These are phyloP conservation scores for Capreolus pygargus DNA, from an alignment of 2,113 vertebrate genomes.

Conservation along the genomic window DNA sequence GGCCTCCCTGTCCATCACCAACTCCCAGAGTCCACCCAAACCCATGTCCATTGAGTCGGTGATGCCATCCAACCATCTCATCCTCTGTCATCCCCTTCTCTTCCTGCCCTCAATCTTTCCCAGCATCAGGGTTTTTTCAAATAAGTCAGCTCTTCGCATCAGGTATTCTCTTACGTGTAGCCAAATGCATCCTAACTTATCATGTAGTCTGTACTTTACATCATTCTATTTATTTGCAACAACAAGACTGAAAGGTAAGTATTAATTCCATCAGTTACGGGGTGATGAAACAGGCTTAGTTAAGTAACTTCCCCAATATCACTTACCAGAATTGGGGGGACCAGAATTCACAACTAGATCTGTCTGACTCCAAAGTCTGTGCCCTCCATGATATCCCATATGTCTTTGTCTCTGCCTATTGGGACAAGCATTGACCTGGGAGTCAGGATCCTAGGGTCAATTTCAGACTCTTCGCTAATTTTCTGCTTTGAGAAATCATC, in stretches of 20 bases:
- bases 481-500: neutral
- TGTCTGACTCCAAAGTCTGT: neutral
- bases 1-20: neutral
- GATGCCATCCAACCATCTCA: neutral
- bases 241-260: neutral
- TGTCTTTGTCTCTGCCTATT: neutral
- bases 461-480: neutral
- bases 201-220: neutral
- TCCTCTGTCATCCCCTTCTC: neutral
- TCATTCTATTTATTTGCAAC: neutral
- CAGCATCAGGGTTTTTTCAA: neutral
- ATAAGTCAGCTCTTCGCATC: neutral
- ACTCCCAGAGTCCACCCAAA: neutral
- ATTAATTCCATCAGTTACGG: neutral
- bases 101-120: neutral
- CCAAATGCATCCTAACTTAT: neutral
- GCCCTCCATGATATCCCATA: accelerated
- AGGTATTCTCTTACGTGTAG: neutral
- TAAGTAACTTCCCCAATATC: neutral
- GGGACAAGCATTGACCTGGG: neutral
- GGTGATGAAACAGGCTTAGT: neutral
- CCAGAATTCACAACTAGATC: neutral
- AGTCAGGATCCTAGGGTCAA: neutral
- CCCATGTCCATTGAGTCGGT: neutral
- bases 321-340: neutral